Evolutionary conservation across 2,888 invertebrate species (phyloP), one percentile per base, ranked within the genome.

Genomic region (Tricholauxania praeusta): DNA sequence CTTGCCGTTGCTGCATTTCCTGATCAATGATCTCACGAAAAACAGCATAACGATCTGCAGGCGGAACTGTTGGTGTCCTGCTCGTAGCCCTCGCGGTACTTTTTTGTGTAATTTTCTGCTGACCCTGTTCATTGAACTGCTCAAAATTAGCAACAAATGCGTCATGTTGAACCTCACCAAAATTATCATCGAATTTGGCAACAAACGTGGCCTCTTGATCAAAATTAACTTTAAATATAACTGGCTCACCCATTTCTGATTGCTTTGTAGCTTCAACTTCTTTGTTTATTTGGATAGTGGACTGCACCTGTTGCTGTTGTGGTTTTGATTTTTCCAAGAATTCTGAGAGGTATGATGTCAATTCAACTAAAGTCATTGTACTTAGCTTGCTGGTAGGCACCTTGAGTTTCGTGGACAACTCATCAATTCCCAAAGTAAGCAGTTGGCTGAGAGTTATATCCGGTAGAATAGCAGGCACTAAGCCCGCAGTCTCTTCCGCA

Each of bases 11-110:
- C 83, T 91, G 91, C 47, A 92, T 85, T 79, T 92, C 92, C 83
- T 93, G 94, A 80, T 94, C 92, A 78, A 95, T 93, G 78, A 95
- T 91, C 88, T 96, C 96, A 75, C 96, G 90, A 81, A 96, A 96
- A 0, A 94, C 96, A 0, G 96, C 96, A 84, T 96, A 96, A 79
- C 94, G 91, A 83, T 96, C 96, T 81, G 93, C 93, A 0, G 90
- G 86, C 0, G 91, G 87, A 74, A 90, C 90, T 6, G 81, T 78
- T 1, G 77, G 65, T 4, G 72, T 72, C 2, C 73, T 76, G 8
- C 57, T 72, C 39, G 32, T 59, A 5, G 47, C 52, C 28, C 28
- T 28, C 3, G 28, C 15, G 5, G 10, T 39, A 39, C 39, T 39
- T 28, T 39, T 39, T 39, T 10, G 53, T 19, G 39, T 17, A 49